These are phyloP conservation scores for Keiferia lycopersicella DNA, from an alignment of 2,888 invertebrate genomes.

Conservation along the genomic window DNA sequence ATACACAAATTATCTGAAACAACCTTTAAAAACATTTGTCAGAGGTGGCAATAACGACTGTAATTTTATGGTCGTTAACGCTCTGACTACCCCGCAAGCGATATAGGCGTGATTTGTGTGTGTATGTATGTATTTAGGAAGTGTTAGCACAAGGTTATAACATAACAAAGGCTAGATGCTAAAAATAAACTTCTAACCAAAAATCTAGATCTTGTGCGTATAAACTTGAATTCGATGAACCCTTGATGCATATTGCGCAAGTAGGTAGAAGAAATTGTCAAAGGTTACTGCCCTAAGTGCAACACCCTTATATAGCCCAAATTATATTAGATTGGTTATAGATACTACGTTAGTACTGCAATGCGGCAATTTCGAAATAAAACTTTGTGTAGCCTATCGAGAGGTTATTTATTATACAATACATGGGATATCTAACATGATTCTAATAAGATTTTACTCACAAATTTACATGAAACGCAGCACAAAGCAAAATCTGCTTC, in stretches of 20 bases:
- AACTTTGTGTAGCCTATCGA: too few species aligned
- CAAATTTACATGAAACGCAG: constrained; percentile 9
- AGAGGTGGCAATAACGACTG: too few species aligned
- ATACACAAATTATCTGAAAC: too few species aligned
- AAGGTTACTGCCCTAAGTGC: constrained; percentile 22
- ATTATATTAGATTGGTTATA: background rate
- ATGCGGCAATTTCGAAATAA: background rate
- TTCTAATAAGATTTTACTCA: constrained; percentile 36
- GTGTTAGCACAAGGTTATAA: too few species aligned
- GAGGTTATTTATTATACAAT: background rate
- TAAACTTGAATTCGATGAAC: background rate
- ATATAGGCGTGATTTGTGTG: too few species aligned
- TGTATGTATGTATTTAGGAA: too few species aligned
- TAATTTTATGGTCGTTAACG: too few species aligned
- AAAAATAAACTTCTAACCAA: background rate
- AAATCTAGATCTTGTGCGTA: background rate
- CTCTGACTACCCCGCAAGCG: too few species aligned
- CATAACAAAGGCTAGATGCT: background rate
- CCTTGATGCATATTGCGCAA: constrained; percentile 3
- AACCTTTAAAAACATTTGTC: too few species aligned
- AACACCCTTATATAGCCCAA: constrained; percentile 14
- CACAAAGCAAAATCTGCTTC: background rate
- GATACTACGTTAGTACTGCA: constrained; percentile 3
- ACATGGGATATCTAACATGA: constrained; percentile 31
- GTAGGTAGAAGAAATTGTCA: constrained; percentile 12